Percentiles rank a stretch among this genome's conserved stretches.
Conservation (phyloP, 2,113 vertebrate genomes). For the Percopsis transmontana region DNA sequence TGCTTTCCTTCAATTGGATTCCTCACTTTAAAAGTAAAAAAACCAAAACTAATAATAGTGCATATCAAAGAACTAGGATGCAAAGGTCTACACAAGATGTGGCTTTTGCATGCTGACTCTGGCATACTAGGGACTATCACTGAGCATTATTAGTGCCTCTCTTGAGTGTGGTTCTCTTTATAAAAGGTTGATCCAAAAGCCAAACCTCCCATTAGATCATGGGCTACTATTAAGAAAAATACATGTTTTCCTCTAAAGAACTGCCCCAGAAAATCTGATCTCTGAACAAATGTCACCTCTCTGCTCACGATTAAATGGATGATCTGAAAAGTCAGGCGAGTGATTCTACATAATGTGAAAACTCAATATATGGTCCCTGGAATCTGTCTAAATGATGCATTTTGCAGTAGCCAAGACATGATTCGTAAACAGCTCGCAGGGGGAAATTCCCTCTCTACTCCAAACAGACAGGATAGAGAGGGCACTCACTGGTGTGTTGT, state of each 20-base stretch:
- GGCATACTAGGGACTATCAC: background rate
- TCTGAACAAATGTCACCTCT: too few relatives aligned
- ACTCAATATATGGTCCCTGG: background rate
- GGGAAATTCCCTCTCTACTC: slow-evolving; percentile 1
- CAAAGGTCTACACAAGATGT: background rate
- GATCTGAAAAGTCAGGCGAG: background rate
- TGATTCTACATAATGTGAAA: background rate
- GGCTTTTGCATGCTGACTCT: background rate
- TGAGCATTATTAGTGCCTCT: background rate
- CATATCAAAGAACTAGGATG: background rate
- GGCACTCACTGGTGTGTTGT: background rate
- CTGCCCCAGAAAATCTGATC: too few relatives aligned
- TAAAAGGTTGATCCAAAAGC: background rate
- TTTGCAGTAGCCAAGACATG: background rate
- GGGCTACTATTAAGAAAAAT: background rate
- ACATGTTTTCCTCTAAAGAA: background rate
- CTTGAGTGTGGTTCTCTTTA: background rate
- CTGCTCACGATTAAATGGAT: background rate
- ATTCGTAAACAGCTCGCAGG: slow-evolving; percentile 15
- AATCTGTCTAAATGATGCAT: background rate
- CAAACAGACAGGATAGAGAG: background rate
- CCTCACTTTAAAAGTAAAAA: background rate
- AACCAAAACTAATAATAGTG: slow-evolving; percentile 3
- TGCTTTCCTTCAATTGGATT: too few relatives aligned
- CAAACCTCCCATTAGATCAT: background rate